A percentile compares a stretch with the other conserved stretches of the same genome.
phyloP scores from a whole-genome alignment of 37 sponge, comb jelly and placozoan species.

The Spongilla lacustris region DNA sequence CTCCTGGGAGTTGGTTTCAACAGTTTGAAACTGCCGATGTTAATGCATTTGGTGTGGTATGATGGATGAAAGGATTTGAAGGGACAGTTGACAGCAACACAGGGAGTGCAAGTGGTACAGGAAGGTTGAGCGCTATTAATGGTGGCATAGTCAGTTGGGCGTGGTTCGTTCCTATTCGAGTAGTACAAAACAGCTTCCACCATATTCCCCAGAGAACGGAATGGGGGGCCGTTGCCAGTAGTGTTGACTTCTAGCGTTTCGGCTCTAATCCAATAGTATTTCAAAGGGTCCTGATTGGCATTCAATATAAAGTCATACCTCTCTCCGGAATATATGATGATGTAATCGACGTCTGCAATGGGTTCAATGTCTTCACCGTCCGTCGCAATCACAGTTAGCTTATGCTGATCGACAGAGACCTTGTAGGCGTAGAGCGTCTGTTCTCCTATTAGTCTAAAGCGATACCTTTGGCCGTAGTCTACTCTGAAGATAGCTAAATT shows the following conservation, averaged over 20 bases:
- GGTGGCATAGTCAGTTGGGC: constrained; percentile 3
- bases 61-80: constrained; percentile 37
- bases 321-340: constrained; percentile 82
- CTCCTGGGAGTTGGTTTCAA: constrained; percentile 1
- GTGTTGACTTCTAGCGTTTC: constrained; percentile 69
- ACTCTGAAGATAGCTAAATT: constrained; percentile 54
- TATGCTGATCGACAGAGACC: constrained; percentile 79
- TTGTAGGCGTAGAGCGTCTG: constrained; percentile 59
- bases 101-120: constrained; percentile 7
- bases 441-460: constrained; percentile 80
- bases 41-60: constrained; percentile 55
- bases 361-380: constrained; percentile 74
- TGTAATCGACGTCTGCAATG: constrained; percentile 50
- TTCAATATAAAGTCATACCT: constrained; percentile 78
- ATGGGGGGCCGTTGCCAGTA: constrained; percentile 28
- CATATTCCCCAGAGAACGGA: constrained; percentile 16
- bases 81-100: constrained; percentile 74
- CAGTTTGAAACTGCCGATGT: not conserved
- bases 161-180: not conserved
- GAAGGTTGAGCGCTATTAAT: not conserved
- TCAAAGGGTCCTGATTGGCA: constrained; percentile 20
- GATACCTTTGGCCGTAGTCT: constrained; percentile 50
- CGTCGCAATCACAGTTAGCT: constrained; percentile 72
- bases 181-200: constrained; percentile 80
- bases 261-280: constrained; percentile 65